phyloP scores from a whole-genome alignment of 2,797 vertebrate genomes.

The Salmo trutta region DNA sequence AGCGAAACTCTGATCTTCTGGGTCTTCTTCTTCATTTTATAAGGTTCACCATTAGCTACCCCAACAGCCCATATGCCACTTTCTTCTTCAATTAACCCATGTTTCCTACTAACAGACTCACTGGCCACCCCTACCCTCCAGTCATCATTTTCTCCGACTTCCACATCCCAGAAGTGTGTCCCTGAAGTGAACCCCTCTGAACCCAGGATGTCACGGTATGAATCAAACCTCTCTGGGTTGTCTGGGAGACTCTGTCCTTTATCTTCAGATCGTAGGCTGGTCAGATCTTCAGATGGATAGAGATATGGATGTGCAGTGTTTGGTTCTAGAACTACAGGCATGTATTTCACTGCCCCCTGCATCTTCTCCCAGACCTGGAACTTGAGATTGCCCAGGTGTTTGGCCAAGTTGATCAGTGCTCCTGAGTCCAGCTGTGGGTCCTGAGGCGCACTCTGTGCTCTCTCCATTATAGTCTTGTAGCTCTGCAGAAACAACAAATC shows the following conservation, averaged over 20 bases:
- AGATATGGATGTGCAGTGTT: not conserved
- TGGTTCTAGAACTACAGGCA: not conserved
- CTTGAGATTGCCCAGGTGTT: no score
- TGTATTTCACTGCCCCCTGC: not conserved
- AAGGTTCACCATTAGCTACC: conserved; percentile 9
- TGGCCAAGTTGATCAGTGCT: not conserved
- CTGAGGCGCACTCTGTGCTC: no score
- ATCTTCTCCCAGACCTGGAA: not conserved
- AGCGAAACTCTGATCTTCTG: no score
- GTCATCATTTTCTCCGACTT: no score
- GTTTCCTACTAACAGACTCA: no score
- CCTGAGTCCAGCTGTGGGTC: not conserved
- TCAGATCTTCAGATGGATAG: not conserved
- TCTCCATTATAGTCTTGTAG: not conserved
- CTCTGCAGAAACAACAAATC: not conserved
- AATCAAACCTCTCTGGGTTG: not conserved
- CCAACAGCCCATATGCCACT: no score
- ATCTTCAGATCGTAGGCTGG: not conserved
- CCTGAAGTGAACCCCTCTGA: not conserved
- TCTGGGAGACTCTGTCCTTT: not conserved
- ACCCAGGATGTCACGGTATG: not conserved
- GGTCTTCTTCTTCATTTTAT: no score
- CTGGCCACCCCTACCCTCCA: no score
- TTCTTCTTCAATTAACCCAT: no score
- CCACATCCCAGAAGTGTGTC: not conserved